Evolutionary conservation across 2,797 vertebrate genomes (phyloP).

Genomic region (Mus caroli): DNA sequence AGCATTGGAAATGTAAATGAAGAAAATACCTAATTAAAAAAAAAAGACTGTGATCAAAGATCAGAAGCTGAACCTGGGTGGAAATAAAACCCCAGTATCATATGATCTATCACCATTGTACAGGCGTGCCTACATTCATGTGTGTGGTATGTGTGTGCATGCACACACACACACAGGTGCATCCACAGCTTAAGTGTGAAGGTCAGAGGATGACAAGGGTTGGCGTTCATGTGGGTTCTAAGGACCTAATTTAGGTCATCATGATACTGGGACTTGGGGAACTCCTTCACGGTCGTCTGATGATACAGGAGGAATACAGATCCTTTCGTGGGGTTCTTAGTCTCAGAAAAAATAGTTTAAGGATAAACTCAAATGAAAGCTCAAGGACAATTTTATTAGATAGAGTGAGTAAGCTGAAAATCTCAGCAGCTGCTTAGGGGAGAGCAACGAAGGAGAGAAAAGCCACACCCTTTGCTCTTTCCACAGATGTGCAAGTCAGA

Average conservation of each 20-base stretch:
- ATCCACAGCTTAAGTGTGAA: not conserved
- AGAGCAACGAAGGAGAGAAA: not conserved
- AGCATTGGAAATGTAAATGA: too few relatives aligned
- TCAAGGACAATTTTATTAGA: not conserved
- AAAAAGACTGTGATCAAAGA: not conserved
- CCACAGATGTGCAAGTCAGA: not conserved
- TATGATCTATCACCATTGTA: not conserved
- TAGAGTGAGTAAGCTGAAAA: not conserved
- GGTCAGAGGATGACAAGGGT: not conserved
- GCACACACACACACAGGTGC: too few relatives aligned
- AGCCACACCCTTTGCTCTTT: not conserved
- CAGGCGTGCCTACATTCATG: too few relatives aligned
- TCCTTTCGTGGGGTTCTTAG: not conserved
- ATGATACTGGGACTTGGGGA: not conserved
- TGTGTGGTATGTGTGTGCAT: not conserved
- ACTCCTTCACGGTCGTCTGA: not conserved
- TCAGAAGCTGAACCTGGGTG: not conserved
- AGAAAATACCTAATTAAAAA: too few relatives aligned
- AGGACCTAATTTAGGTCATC: not conserved
- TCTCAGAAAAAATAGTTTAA: not conserved
- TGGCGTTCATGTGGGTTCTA: not conserved
- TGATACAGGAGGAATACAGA: not conserved
- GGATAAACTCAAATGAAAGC: not conserved
- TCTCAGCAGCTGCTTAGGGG: not conserved
- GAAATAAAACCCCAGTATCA: constrained; percentile 37